Base-by-base conservation (phyloP, 2,888 invertebrate species). In the Thecophora atra region DNA sequence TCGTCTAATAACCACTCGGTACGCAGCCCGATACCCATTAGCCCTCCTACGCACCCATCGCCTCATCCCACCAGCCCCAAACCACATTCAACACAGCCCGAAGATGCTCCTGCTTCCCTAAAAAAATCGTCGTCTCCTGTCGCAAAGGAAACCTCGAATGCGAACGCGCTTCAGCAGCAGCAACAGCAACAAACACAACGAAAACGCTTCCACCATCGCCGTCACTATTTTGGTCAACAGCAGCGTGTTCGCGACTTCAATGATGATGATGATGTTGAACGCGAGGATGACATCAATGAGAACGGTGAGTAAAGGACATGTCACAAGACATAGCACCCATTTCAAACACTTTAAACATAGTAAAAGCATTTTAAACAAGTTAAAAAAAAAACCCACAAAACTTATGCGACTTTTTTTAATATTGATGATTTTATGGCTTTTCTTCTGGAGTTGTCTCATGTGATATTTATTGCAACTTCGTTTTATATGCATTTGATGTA, bases 161-260 rank as follows among this genome's bases (percentile, higher is more conserved):
- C 82, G 56, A 79, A 76, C 7, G 24, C 73, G 30, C 58, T n/a
- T 11, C 67, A 60, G 37, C 72, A 72, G 30, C 70, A 44, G 28
- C 62, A 21, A 52, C 69, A 72, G 17, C 75, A 65, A 47, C 54
- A 68, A 13, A 37, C 71, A 63, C 75, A 73, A 74, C 72, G 66
- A 0, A 84, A 84, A 73, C 83, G 84, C 64, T 84, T 84, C 70
- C 84, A 83, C 74, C 84, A 84, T 87, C 79, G 88, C 84, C 82
- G 82, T 72, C 81, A 82, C 72, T 82, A 83, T 68, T 82, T 82
- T 72, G 82, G 83, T 4, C 82, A n/a, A n/a, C n/a, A 82, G 63
- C 77, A 82, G 75, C 81, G 79, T 26, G 77, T 71, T 19, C 70
- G 70, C 52, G 42, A 63, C 19, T 63, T 60, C 28, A n/a, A n/a